Percentiles rank a stretch among this genome's conserved stretches.
These are phyloP conservation scores for Drosophila takahashii DNA, from an alignment of 1,140 invertebrate species.

Conservation along the genomic window DNA sequence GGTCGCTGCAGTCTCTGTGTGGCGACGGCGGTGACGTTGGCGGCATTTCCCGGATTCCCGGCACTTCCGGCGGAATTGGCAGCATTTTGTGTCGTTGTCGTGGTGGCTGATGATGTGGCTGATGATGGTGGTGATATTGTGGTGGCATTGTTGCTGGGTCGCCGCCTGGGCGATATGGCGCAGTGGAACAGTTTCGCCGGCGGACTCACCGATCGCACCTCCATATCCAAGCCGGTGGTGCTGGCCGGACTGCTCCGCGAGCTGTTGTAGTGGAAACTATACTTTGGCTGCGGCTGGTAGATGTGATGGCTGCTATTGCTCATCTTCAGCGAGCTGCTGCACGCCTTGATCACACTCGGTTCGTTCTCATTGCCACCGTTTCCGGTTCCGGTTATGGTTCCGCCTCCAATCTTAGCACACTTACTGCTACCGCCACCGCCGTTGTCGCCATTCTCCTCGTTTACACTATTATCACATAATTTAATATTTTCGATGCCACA, in stretches of 20 bases:
- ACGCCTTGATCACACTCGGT: conserved; percentile 73
- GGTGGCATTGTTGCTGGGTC: conserved; percentile 85
- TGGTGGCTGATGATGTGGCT: conserved; percentile 21
- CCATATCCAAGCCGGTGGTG: conserved; percentile 84
- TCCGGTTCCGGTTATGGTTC: conserved; percentile 4
- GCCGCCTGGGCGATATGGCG: conserved; percentile 87
- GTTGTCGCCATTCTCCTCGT: conserved; percentile 78
- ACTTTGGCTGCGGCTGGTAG: conserved; percentile 83
- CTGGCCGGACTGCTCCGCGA: conserved; percentile 79
- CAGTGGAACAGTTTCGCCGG: conserved; percentile 91
- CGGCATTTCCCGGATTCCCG: conserved; percentile 45
- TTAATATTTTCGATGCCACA: conserved; percentile 85
- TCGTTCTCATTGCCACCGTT: conserved; percentile 62
- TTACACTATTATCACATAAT: conserved; percentile 85
- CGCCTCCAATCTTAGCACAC: conserved; percentile 49
- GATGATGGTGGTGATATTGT: conserved; percentile 9
- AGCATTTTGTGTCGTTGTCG: conserved; percentile 41
- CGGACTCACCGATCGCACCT: conserved; percentile 88
- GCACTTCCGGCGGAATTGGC: conserved; percentile 53
- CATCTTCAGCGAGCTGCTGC: conserved; percentile 78
- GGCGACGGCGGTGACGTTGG: conserved; percentile 73
- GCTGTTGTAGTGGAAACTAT: conserved; percentile 83
- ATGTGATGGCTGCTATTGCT: conserved; percentile 84
- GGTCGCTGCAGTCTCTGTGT: conserved; percentile 88
- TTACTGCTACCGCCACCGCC: conserved; percentile 42